Evolutionary conservation across 1,140 invertebrate genomes (phyloP).

Genomic region (Dendroctonus ponderosae): DNA sequence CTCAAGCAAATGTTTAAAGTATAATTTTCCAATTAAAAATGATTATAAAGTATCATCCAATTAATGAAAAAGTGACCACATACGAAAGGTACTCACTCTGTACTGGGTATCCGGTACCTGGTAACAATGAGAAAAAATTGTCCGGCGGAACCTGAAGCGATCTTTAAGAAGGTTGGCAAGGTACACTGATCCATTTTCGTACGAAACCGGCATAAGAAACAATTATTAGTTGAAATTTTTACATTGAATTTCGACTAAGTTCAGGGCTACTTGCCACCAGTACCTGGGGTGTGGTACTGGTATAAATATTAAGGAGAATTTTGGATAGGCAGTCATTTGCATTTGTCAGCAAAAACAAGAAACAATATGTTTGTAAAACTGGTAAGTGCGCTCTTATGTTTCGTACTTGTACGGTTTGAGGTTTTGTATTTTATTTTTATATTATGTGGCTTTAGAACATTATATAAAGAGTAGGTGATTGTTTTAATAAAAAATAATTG

Average conservation of each 20-base stretch:
- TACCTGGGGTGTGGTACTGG: slow-evolving; percentile 42
- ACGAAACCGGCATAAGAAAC: slow-evolving; percentile 18
- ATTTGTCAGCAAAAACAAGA: slow-evolving; percentile 43
- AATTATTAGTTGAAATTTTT: slow-evolving; percentile 23
- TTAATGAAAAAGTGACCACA: neutral
- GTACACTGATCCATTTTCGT: slow-evolving; percentile 29
- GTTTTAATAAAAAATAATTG: no score
- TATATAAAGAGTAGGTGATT: no score
- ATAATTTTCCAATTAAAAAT: no score
- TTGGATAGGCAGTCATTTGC: slow-evolving; percentile 43
- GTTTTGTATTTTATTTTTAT: no score
- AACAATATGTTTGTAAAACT: slow-evolving; percentile 51
- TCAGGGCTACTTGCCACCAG: slow-evolving; percentile 32
- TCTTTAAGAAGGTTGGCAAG: slow-evolving; percentile 18
- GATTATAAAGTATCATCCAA: no score
- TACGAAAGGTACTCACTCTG: slow-evolving; percentile 11
- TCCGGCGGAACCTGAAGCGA: slow-evolving; percentile 21
- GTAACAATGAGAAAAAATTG: slow-evolving; percentile 22
- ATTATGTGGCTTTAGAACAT: no score
- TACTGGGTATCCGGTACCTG: slow-evolving; percentile 4
- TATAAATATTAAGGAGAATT: slow-evolving; percentile 46
- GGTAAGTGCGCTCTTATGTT: slow-evolving; percentile 40
- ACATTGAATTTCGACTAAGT: slow-evolving; percentile 34
- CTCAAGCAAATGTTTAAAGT: neutral
- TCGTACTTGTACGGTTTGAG: no score